Conservation (phyloP, 92 coral and sea anemone genomes). For the Meandrina meandrites region DNA sequence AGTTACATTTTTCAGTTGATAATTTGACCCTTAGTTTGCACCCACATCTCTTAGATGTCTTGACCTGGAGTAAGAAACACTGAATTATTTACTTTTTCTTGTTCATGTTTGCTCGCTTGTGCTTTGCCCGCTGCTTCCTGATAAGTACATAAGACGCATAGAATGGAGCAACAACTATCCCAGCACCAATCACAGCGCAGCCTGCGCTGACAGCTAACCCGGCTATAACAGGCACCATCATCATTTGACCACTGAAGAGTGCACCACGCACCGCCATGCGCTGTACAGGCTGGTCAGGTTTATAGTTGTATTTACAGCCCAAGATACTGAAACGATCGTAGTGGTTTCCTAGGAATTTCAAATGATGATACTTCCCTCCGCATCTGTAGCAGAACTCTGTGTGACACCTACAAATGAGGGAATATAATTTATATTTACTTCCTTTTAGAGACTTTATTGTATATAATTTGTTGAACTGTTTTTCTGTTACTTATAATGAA, state of each 20-base stretch:
- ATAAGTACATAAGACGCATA: conserved; percentile 81
- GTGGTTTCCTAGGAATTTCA: conserved; percentile 84
- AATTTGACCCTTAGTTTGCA: too few relatives aligned
- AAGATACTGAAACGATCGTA: conserved; percentile 80
- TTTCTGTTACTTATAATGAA: too few relatives aligned
- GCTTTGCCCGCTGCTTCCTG: conserved; percentile 56
- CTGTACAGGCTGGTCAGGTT: conserved; percentile 77
- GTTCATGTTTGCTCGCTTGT: background rate
- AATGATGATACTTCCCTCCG: conserved; percentile 73
- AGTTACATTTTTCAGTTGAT: too few relatives aligned
- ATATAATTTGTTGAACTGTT: too few relatives aligned
- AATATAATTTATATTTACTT: background rate
- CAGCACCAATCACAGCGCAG: conserved; percentile 70
- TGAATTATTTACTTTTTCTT: background rate
- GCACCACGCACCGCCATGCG: conserved; percentile 82
- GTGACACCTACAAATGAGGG: conserved; percentile 71
- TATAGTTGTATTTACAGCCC: conserved; percentile 87
- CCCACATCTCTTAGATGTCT: too few relatives aligned
- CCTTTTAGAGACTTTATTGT: too few relatives aligned
- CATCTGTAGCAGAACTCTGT: conserved; percentile 92
- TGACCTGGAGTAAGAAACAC: conserved; percentile 18
- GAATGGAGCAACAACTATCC: conserved; percentile 73
- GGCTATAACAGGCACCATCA: conserved; percentile 67
- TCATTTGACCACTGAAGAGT: conserved; percentile 67
- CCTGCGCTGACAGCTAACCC: conserved; percentile 84